Evolutionary conservation across 2,113 vertebrate species (phyloP).

Genomic region (Caranx ignobilis): DNA sequence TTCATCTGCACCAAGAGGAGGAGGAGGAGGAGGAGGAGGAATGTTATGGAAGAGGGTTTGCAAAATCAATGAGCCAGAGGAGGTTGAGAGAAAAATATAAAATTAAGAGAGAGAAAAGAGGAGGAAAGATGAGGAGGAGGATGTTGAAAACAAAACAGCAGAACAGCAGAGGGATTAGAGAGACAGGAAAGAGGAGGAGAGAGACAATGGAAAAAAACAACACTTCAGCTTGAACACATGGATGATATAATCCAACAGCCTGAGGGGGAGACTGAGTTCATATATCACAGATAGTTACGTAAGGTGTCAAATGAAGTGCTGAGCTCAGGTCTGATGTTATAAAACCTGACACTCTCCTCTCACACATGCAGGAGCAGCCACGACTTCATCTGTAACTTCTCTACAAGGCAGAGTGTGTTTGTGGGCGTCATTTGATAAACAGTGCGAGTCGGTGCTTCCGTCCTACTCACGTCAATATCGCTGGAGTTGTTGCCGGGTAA

Average conservation of each 20-base stretch:
- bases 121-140: neutral
- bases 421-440: fast-evolving
- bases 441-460: neutral
- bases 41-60: no score
- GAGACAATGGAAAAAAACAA: no score
- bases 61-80: no score
- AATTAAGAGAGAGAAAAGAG: no score
- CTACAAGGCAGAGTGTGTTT: neutral
- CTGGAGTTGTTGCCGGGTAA: conserved; percentile 77
- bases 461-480: conserved; percentile 86
- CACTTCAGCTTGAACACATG: neutral
- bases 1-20: conserved; percentile 83
- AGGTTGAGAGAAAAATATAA: no score
- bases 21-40: neutral
- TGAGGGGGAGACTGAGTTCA: neutral
- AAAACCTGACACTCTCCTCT: neutral
- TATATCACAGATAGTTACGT: neutral
- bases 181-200: no score
- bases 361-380: no score
- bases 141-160: neutral
- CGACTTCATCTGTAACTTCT: no score
- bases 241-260: neutral
- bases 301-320: neutral
- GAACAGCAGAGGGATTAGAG: neutral
- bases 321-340: neutral